phyloP scores from a whole-genome alignment of 37 sponge, comb jelly and placozoan species.

The Aphrocallistes beatrix region DNA sequence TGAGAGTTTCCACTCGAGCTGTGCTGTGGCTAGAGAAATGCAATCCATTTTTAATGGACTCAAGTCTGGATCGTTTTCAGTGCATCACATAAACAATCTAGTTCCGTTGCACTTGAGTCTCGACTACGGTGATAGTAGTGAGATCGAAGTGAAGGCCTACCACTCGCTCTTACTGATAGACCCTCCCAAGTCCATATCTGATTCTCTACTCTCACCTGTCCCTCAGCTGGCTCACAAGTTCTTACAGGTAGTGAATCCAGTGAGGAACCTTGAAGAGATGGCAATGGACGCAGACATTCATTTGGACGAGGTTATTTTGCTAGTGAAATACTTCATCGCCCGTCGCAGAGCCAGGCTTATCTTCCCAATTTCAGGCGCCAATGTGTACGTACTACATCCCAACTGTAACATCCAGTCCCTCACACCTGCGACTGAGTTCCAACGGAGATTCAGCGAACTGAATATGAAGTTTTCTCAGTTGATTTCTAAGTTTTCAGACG shows the following conservation, averaged over 20 bases:
- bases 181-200: background rate
- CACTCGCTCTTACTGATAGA: background rate
- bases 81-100: background rate
- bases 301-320: background rate
- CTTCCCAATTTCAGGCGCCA: background rate
- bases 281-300: background rate
- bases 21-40: background rate
- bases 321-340: background rate
- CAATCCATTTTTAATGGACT: background rate
- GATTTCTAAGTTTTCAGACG: background rate
- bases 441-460: background rate
- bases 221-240: background rate
- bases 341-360: background rate
- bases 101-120: background rate
- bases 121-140: background rate
- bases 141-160: background rate
- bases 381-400: constrained; percentile 14
- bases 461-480: background rate
- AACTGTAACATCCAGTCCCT: background rate
- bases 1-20: background rate
- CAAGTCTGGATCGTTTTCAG: background rate
- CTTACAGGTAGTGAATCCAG: background rate
- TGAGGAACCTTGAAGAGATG: background rate
- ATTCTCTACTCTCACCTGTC: background rate
- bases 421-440: background rate